These are phyloP conservation scores for Iphiclides podalirius DNA, from an alignment of 2,888 invertebrate genomes.

Conservation along the genomic window DNA sequence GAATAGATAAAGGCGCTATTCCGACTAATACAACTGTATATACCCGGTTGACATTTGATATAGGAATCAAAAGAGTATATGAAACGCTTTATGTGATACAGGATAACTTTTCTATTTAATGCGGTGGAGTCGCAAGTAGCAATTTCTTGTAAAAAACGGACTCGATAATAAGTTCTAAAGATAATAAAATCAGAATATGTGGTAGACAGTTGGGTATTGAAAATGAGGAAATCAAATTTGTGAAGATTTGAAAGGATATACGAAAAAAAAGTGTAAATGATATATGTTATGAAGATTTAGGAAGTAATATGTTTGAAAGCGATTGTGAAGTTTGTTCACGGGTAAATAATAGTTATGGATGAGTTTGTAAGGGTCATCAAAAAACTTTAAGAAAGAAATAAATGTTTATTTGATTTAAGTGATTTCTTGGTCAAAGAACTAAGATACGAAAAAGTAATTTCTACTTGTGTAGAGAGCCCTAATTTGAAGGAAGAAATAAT, in stretches of 20 bases:
- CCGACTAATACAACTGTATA: constrained; percentile 26
- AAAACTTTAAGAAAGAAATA: too few relatives aligned
- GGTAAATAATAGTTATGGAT: too few relatives aligned
- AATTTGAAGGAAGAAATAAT: constrained; percentile 10
- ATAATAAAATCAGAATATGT: constrained; percentile 22
- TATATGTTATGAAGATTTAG: constrained; percentile 8
- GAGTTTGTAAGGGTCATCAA: too few relatives aligned
- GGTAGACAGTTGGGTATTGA: too few relatives aligned
- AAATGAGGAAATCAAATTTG: too few relatives aligned
- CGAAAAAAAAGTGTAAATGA: too few relatives aligned
- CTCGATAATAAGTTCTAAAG: constrained; percentile 25
- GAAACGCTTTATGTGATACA: constrained; percentile 23
- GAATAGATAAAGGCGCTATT: constrained; percentile 25
- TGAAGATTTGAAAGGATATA: too few relatives aligned
- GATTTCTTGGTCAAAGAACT: constrained; percentile 12
- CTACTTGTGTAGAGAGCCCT: constrained; percentile 10
- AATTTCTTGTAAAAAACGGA: constrained; percentile 25
- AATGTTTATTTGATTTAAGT: too few relatives aligned
- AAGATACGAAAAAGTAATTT: constrained; percentile 22
- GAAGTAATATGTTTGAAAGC: neutral
- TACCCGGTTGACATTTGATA: constrained; percentile 21
- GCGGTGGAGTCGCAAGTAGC: too few relatives aligned
- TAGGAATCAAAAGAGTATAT: too few relatives aligned
- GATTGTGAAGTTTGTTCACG: neutral
- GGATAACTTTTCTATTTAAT: constrained; percentile 28